Evolutionary conservation across 2,888 invertebrate genomes (phyloP), one percentile per base, ranked within the genome.

Genomic region (Micropterix aruncella): DNA sequence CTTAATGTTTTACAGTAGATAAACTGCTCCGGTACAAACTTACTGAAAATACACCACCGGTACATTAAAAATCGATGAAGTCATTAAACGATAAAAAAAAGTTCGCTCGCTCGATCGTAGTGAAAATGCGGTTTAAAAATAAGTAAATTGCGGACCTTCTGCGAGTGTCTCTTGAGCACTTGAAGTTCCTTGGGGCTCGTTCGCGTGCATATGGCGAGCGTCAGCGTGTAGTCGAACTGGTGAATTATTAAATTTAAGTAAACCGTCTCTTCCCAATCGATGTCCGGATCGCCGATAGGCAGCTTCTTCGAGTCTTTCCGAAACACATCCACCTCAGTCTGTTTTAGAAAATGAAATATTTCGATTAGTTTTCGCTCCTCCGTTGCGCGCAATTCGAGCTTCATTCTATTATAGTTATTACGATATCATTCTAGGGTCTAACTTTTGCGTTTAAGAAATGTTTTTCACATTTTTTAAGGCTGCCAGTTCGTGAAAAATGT

Each of bases 221-320:
- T 97, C 48, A 99, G 76, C 48, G 90, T 94, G 69, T 97, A 99
- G 65, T 97, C 94, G 69, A 99, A 91, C 74, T 97, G 96, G 69
- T 99, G 97, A 61, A 99, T 87, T 56, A 97, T 84, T 63, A 97
- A 78, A 73, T 97, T 97, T 53, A 97, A 76, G 70, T 96, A 97
- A 51, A 97, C 94, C 46, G 96, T 97, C 73, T 99, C 97, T 69
- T 97, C 96, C 97, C 97, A 99, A 69, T 97, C 95, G 56, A 96
- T 86, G 60, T 90, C 90, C 38, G 89, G 87, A 71, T 97, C 95
- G 48, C 92, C 92, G 57, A 95, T 88, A 43, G 97, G 97, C 58
- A 96, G 73, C 66, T 95, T 94, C 60, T 92, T 85, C 58, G 95
- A 95, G 67, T 95, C 94, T 69, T 94, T 91, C 51, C 97, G 83